Conservation (phyloP, 2,888 invertebrate species). For the Clepsis dumicolana region DNA sequence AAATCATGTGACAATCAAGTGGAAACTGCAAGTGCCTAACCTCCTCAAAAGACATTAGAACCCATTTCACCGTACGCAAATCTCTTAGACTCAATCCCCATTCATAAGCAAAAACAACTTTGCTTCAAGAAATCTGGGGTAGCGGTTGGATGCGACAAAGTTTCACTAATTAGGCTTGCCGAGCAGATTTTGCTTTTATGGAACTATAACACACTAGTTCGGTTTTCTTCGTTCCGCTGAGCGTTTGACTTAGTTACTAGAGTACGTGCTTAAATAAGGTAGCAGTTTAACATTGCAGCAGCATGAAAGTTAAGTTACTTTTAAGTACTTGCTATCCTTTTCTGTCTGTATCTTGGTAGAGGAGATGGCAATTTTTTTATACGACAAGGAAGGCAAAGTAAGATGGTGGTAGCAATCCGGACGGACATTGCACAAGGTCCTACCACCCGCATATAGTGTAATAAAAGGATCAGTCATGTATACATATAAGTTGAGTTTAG, state of each 20-base stretch:
- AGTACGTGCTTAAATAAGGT: background rate
- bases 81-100: slow-evolving; percentile 18
- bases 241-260: background rate
- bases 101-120: slow-evolving; percentile 43
- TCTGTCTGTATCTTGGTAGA: background rate
- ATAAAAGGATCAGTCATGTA: no score
- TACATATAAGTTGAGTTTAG: no score
- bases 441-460: no score
- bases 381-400: no score
- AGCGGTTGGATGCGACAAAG: slow-evolving; percentile 40
- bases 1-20: no score
- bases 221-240: background rate
- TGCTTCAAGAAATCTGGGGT: slow-evolving; percentile 39
- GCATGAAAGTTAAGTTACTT: background rate
- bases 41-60: background rate
- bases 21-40: no score
- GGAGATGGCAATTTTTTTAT: no score
- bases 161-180: slow-evolving; percentile 41
- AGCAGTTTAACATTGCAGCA: background rate
- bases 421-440: no score
- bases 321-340: no score
- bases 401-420: no score
- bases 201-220: slow-evolving; percentile 32
- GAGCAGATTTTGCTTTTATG: slow-evolving; percentile 35
- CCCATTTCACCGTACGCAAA: slow-evolving; percentile 8